Evolutionary conservation across 1,140 invertebrate genomes (phyloP), one percentile per base, ranked within the genome.

Genomic region (Pomacea maculata): DNA sequence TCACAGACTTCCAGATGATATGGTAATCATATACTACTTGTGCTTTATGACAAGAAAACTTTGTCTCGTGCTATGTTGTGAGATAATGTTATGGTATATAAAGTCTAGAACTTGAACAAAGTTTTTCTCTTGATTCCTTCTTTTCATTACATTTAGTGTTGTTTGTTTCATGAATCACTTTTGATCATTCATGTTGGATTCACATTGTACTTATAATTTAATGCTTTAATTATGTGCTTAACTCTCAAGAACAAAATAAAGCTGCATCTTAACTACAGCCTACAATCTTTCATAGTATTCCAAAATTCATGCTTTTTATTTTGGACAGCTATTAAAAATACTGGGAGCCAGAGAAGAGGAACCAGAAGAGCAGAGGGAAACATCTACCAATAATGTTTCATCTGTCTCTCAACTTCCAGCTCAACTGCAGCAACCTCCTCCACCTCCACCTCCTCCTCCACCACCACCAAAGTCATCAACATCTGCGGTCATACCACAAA

Each of bases 1-100:
- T 57, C 73, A 85, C 65, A 80, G 85, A 72, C 57, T 91, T 21
- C 82, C 88, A 57, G 84, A 90, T 54, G 25, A 78, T 52, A 80
- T 89, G 79, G 86, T 88, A 81, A 80, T 80, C 80, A 65, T n/a
- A 12, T 70, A 29, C 52, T 45, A 45, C 0, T 45, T 45, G 34
- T 45, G 34, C 34, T 45, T 45, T 45, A 45, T 45, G 34, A 45
- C 34, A 45, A 45, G 6, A 45, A 45, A 45, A 4, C 34, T 45
- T 45, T 45, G 3, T 45, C 6, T 45, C 2, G 34, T 45, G 34
- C 34, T 45, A 45, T 45, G 34, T 6, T 45, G 34, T 45, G 34
- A 45, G 34, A 6, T 45, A 4, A 45, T 45, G 34, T 45, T 45
- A 45, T 45, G 34, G 34, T 45, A 45, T 45, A 6, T 6, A 45